Conservation (phyloP, 2,113 vertebrate genomes). For the Illadopsis cleaveri region DNA sequence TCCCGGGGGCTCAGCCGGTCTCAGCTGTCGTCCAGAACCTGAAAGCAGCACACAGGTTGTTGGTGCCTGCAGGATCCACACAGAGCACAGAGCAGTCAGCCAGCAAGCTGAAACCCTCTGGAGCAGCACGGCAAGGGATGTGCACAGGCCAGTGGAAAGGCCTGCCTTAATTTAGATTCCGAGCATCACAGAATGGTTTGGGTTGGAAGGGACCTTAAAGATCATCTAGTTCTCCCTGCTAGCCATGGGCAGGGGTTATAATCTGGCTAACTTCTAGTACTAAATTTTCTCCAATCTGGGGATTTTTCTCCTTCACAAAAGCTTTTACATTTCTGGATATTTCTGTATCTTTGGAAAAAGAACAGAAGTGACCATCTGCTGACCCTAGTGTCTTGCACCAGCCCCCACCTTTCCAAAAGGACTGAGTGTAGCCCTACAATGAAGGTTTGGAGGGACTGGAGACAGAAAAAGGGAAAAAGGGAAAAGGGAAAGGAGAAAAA, state of each 20-base stretch:
- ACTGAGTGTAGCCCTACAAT: neutral
- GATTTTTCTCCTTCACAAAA: neutral
- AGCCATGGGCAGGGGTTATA: neutral
- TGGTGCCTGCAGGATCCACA: neutral
- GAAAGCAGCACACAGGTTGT: neutral
- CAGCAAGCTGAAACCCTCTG: neutral
- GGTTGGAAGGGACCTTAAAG: neutral
- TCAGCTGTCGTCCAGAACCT: conserved; percentile 74
- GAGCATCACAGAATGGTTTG: neutral
- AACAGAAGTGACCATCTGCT: neutral
- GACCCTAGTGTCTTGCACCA: neutral
- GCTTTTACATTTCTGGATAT: neutral
- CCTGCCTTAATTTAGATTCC: neutral
- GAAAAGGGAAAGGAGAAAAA: no score
- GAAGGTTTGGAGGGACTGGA: neutral
- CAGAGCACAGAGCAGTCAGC: neutral
- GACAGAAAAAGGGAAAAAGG: neutral
- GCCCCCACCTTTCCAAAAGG: neutral
- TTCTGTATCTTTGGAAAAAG: neutral
- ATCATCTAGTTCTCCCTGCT: no score
- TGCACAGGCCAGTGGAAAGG: neutral
- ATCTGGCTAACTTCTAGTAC: neutral
- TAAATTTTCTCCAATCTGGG: neutral
- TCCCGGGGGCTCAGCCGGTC: conserved; percentile 31
- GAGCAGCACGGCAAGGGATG: rapidly evolving